A percentile compares a stretch with the other conserved stretches of the same genome.
These are phyloP conservation scores for Carassius auratus DNA, from an alignment of 2,113 vertebrate species.

Conservation along the genomic window DNA sequence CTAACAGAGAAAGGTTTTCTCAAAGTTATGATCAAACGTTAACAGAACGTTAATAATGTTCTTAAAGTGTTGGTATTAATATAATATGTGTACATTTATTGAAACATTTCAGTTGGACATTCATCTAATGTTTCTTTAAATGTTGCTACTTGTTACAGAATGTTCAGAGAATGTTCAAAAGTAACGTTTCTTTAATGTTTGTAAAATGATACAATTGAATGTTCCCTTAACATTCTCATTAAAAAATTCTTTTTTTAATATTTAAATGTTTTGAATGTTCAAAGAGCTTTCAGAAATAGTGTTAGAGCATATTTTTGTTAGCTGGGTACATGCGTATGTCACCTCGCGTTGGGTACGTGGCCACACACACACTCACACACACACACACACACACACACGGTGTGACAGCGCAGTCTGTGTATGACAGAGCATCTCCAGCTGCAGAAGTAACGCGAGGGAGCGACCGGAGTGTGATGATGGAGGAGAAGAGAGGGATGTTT, in stretches of 20 bases:
- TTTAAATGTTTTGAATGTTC: too few relatives aligned
- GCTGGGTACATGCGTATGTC: not conserved
- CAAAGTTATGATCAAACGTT: not conserved
- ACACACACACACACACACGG: not conserved
- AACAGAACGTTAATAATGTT: not conserved
- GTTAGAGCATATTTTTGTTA: not conserved
- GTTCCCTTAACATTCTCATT: too few relatives aligned
- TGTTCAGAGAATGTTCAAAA: not conserved
- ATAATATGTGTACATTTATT: too few relatives aligned
- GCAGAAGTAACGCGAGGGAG: not conserved
- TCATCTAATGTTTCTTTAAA: not conserved
- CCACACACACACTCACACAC: not conserved
- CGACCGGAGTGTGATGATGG: not conserved
- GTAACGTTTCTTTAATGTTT: not conserved
- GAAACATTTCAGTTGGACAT: too few relatives aligned
- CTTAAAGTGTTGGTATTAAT: too few relatives aligned
- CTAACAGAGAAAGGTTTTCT: too few relatives aligned
- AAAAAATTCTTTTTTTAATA: too few relatives aligned
- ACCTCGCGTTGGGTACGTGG: not conserved
- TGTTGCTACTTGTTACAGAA: not conserved
- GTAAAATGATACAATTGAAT: not conserved
- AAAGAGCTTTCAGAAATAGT: too few relatives aligned
- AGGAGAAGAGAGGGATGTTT: slow-evolving; percentile 6
- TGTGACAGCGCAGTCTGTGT: not conserved
- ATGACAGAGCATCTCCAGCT: not conserved